Conservation (phyloP, 2,888 invertebrate genomes). For the Lampropteryx suffumata region DNA sequence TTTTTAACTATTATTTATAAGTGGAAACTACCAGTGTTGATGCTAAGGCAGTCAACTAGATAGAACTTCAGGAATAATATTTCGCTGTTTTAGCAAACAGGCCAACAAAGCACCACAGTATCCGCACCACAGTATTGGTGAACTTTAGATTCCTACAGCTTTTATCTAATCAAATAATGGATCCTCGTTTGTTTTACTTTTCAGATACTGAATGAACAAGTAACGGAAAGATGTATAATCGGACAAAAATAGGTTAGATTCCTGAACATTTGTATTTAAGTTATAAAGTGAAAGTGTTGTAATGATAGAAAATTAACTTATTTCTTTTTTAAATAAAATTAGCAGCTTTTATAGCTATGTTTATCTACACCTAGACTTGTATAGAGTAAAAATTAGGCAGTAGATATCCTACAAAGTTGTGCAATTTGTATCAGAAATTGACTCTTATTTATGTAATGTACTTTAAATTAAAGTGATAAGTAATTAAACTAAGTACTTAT, state of each 20-base stretch:
- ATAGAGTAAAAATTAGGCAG: neutral
- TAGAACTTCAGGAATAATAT: too few species aligned
- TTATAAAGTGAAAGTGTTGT: conserved; percentile 30
- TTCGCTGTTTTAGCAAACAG: too few species aligned
- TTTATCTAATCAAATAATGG: too few species aligned
- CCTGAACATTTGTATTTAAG: conserved; percentile 8
- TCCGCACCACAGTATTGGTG: too few species aligned
- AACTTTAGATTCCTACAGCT: too few species aligned
- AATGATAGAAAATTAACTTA: conserved; percentile 6
- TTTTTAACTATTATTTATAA: too few species aligned
- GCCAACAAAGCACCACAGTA: too few species aligned
- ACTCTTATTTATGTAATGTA: conserved; percentile 8
- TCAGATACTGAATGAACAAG: conserved; percentile 29
- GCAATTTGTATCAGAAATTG: conserved; percentile 1
- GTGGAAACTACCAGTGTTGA: too few species aligned
- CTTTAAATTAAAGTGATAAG: conserved; percentile 12
- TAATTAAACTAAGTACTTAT: conserved; percentile 7
- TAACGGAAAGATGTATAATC: conserved; percentile 33
- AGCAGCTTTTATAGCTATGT: conserved; percentile 16
- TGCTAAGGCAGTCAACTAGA: too few species aligned
- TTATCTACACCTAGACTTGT: conserved; percentile 5
- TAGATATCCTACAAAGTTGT: conserved; percentile 17
- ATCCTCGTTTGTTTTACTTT: conserved; percentile 26
- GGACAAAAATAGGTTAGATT: conserved; percentile 29
- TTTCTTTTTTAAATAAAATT: conserved; percentile 5